A percentile compares a stretch with the other conserved stretches of the same genome.
These are phyloP conservation scores for Melanotaenia trifasciata DNA, from an alignment of 2,797 vertebrate genomes.

Conservation along the genomic window DNA sequence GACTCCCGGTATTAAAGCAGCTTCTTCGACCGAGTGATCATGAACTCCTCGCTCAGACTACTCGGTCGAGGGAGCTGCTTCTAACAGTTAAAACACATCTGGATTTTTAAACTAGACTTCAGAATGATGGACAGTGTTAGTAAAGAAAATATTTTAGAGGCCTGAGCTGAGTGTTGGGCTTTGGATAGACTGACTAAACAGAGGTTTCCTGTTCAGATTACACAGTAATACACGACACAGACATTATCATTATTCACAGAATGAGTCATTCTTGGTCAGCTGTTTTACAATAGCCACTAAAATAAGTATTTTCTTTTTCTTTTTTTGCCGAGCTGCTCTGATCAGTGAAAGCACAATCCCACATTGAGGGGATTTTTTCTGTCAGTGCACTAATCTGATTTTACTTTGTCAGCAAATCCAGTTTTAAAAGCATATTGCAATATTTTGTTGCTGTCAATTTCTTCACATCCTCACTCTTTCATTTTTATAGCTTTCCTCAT, in stretches of 20 bases:
- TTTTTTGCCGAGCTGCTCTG: background rate
- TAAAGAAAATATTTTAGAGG: no score
- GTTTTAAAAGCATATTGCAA: slow-evolving; percentile 2
- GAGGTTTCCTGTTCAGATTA: background rate
- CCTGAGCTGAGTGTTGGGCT: no score
- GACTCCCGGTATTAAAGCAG: no score
- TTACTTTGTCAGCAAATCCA: slow-evolving; percentile 21
- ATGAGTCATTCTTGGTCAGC: slow-evolving; percentile 10
- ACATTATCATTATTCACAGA: background rate
- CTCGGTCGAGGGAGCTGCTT: no score
- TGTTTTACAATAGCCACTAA: slow-evolving; percentile 1
- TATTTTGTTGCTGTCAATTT: slow-evolving; percentile 23
- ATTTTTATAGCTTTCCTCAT: slow-evolving; percentile 9
- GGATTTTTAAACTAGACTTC: no score
- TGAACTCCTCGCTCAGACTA: no score
- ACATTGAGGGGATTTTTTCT: background rate
- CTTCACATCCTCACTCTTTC: background rate
- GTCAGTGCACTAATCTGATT: slow-evolving; percentile 2
- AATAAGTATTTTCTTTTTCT: background rate
- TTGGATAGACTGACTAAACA: no score
- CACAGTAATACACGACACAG: background rate
- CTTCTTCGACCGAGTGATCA: no score
- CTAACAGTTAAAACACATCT: no score
- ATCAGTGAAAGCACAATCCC: slow-evolving; percentile 9
- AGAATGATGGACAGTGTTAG: no score